Evolutionary conservation across 2,797 vertebrate genomes (phyloP).

Genomic region (Anabacerthia variegaticeps): DNA sequence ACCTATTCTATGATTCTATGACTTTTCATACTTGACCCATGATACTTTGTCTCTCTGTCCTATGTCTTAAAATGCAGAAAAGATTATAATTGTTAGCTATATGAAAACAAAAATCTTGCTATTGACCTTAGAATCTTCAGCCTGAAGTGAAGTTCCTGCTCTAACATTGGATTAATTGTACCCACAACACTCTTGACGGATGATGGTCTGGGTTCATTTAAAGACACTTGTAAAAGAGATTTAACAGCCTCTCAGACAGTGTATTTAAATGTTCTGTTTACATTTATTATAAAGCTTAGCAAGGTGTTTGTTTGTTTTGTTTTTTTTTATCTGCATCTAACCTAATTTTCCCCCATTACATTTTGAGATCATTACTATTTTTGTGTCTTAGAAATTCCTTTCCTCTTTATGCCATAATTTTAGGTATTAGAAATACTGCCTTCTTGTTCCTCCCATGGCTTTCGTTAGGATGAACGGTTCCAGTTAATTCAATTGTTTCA

Average conservation of each 20-base stretch:
- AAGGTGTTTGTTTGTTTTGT: rapidly evolving
- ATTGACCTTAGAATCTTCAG: not conserved
- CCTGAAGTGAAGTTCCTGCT: not conserved
- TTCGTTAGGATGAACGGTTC: not conserved
- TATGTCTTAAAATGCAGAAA: not conserved
- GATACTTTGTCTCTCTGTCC: not conserved
- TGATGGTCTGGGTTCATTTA: not conserved
- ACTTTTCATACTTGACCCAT: not conserved
- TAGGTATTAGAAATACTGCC: not conserved
- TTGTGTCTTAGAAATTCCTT: not conserved
- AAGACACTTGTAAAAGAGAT: not conserved
- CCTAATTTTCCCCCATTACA: not conserved
- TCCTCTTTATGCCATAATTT: not conserved
- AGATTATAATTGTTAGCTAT: not conserved
- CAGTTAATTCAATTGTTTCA: not conserved
- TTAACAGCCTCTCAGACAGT: not conserved
- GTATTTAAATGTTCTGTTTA: not conserved
- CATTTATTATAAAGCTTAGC: not conserved
- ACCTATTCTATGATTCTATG: not conserved
- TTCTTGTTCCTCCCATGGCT: not conserved
- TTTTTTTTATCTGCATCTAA: not conserved
- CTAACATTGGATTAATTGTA: not conserved
- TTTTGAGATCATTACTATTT: not conserved
- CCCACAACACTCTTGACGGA: not conserved
- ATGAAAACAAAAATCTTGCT: not conserved